Evolutionary conservation across 2,113 vertebrate species (phyloP).

Genomic region (Zapus hudsonius): DNA sequence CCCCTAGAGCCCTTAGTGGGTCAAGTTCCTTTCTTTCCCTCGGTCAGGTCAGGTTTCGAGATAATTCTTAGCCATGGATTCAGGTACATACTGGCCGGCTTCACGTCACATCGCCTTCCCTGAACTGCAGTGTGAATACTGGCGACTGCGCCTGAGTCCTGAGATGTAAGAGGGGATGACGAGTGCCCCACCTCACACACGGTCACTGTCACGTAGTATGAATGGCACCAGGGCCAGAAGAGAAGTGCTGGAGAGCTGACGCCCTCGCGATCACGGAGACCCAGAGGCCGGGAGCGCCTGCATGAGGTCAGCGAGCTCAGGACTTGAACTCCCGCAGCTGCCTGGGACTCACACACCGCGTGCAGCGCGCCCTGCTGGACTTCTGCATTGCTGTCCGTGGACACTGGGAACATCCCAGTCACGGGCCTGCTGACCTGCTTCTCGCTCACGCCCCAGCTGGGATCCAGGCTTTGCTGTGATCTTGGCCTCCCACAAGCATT

Average conservation of each 20-base stretch:
- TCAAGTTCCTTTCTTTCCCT: not conserved
- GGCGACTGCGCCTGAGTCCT: not conserved
- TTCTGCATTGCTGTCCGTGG: rapidly evolving
- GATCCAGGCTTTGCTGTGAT: slow-evolving; percentile 23
- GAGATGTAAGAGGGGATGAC: rapidly evolving
- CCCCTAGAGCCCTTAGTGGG: not conserved
- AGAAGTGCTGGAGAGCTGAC: rapidly evolving
- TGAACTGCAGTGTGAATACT: not conserved
- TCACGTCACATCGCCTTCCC: not conserved
- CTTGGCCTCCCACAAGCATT: not conserved
- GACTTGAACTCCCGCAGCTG: not conserved
- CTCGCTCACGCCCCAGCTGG: slow-evolving; percentile 40
- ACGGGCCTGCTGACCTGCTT: slow-evolving; percentile 50
- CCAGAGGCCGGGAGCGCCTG: rapidly evolving
- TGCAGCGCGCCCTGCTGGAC: rapidly evolving
- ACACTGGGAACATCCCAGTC: too few relatives aligned
- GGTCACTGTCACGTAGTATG: not conserved
- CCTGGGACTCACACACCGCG: not conserved
- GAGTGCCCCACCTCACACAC: rapidly evolving
- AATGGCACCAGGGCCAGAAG: not conserved
- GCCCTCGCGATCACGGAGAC: not conserved
- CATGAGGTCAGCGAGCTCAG: not conserved
- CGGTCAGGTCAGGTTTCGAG: not conserved
- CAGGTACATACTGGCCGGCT: not conserved
- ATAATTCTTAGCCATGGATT: rapidly evolving